Evolutionary conservation across 2,797 vertebrate species (phyloP), one percentile per base, ranked within the genome.

Genomic region (Poeciliopsis gracilis): DNA sequence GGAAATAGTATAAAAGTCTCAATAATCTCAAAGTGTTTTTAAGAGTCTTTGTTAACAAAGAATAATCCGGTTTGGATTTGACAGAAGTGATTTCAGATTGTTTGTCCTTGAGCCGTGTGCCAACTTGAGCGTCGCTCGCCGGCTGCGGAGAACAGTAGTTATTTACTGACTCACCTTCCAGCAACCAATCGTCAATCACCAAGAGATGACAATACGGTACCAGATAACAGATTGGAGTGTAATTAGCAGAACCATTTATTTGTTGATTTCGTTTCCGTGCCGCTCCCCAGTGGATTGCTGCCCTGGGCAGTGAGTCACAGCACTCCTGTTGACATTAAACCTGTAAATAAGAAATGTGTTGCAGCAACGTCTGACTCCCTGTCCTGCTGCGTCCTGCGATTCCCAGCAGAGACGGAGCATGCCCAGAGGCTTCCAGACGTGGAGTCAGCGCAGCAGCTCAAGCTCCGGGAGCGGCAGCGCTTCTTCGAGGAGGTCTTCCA

Each of bases 401-500:
- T 41, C 25, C 15, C 92, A 97, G 96, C 95, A 0, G 96, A 97
- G 88, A 92, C 93, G 0, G 96, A 95, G 92, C 96, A 95, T 47
- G 87, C 92, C 73, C 96, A 93, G 89, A 95, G 92, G 79, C 93
- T 92, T 70, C 84, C 94, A 36, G 95, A 94, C 38, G 82, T 96
- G 90, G 97, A 98, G 0, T 10, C 93, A 0, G 90, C 95, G 2
- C 97, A 97, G 88, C 97, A 98, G 91, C 94, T 97, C 77, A 98
- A 97, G 75, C 90, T 97, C 20, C 94, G 96, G 74, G 98, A 99
- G 75, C 94, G 97, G 74, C 98, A 99, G 87, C 97, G 96, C 45
- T 99, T 99, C 94, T 99, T 99, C 3, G 98, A 99, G 90, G 98
- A 99, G 87, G 97, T 97, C 89, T 97, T 98, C 94, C 98, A 99